Percentiles rank a stretch among this genome's conserved stretches.
Conservation (phyloP, 2,888 invertebrate species). For the Sturmia bella region DNA sequence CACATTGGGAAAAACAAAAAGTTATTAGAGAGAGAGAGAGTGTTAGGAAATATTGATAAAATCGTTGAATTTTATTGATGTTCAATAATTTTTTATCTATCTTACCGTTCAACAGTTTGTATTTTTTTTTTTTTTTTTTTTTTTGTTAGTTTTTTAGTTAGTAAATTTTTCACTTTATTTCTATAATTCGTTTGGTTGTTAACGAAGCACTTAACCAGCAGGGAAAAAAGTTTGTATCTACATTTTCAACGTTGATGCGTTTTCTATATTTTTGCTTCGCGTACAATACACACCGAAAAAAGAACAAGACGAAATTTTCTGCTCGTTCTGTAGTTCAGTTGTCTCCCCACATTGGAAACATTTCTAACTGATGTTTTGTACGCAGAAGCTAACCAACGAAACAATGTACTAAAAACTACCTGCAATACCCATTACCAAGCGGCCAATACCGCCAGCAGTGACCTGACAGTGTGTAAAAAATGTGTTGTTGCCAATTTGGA, state of each 20-base stretch:
- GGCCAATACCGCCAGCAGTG: constrained; percentile 6
- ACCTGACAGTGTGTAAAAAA: background rate
- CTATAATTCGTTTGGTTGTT: constrained; percentile 59
- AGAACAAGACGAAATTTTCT: constrained; percentile 41
- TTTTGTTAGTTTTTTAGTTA: constrained; percentile 53
- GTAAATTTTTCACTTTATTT: constrained; percentile 58
- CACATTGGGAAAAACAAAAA: constrained; percentile 20
- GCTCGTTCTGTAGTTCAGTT: constrained; percentile 26
- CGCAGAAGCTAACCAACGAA: constrained; percentile 61
- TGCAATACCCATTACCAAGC: background rate
- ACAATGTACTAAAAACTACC: constrained; percentile 53
- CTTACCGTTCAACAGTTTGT: constrained; percentile 70
- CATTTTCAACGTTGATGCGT: constrained; percentile 70
- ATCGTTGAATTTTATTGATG: constrained; percentile 40
- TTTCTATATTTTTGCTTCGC: constrained; percentile 63
- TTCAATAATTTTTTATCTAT: constrained; percentile 35
- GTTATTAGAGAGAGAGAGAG: background rate
- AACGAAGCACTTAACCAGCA: constrained; percentile 69
- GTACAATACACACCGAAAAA: constrained; percentile 44
- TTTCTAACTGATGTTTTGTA: constrained; percentile 38
- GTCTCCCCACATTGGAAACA: constrained; percentile 49
- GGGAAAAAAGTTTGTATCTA: constrained; percentile 70
- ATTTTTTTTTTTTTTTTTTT: constrained; percentile 57
- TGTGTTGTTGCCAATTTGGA: constrained; percentile 26
- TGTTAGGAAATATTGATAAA: constrained; percentile 19